Conservation (phyloP, 2,888 invertebrate species). For the Cepaea hortensis region DNA sequence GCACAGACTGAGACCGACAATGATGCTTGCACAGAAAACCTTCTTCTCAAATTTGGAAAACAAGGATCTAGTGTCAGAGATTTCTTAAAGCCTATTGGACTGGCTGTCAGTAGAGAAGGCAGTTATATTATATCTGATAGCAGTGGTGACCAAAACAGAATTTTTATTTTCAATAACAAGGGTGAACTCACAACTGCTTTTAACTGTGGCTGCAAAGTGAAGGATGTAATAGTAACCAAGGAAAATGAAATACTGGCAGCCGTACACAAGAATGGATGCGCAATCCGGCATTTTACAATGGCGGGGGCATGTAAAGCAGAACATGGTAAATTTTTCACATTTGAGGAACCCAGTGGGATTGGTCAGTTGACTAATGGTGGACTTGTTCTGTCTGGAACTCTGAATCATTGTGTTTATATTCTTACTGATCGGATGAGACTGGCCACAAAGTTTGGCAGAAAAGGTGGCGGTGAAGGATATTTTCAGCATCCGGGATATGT, state of each 20-base stretch:
- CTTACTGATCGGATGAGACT: slow-evolving; percentile 67
- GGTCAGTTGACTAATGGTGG: slow-evolving; percentile 58
- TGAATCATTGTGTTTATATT: slow-evolving; percentile 62
- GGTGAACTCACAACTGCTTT: slow-evolving; percentile 62
- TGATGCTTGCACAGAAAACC: slow-evolving; percentile 56
- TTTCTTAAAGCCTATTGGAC: slow-evolving; percentile 66
- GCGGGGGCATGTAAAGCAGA: slow-evolving; percentile 59
- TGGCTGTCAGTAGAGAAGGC: slow-evolving; percentile 62
- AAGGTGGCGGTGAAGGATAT: slow-evolving; percentile 66
- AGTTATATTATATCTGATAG: slow-evolving; percentile 67
- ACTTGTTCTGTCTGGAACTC: slow-evolving; percentile 63
- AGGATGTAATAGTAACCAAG: slow-evolving; percentile 61
- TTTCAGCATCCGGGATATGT: slow-evolving; percentile 65
- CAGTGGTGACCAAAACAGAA: slow-evolving; percentile 62
- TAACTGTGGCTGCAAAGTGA: slow-evolving; percentile 64
- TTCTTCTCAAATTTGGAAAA: slow-evolving; percentile 64
- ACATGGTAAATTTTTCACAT: slow-evolving; percentile 62
- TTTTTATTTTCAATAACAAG: slow-evolving; percentile 62
- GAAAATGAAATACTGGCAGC: slow-evolving; percentile 64
- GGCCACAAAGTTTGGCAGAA: slow-evolving; percentile 67
- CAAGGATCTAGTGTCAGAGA: slow-evolving; percentile 61
- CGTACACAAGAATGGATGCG: slow-evolving; percentile 59
- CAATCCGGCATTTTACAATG: slow-evolving; percentile 62
- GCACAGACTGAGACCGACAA: not conserved
- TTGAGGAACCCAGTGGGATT: slow-evolving; percentile 67